Base-by-base conservation (phyloP, 2,888 invertebrate species). In the Autographa pulchrina region DNA sequence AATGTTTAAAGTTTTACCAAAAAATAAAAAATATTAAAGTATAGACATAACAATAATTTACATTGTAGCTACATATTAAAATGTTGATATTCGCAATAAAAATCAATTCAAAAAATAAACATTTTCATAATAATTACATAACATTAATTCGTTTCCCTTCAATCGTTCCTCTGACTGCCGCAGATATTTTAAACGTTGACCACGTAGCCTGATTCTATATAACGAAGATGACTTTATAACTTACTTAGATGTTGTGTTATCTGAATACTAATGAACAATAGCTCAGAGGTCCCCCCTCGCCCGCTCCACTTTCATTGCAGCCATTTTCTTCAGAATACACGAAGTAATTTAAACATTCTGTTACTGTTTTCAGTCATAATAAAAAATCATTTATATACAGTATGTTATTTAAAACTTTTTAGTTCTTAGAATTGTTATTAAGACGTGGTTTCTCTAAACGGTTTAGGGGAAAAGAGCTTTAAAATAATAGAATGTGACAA, bases 401-500 rank as follows among this genome's bases (percentile, higher is more conserved):
- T n/a, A n/a, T 48, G 68, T 71, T 60, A 52, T 54, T 52, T 20
- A 65, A 65, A 64, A 41, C 65, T 35, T 52, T 41, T 68, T 56
- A 75, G 72, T 78, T 76, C 63, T 80, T 67, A 68, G 65, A 68
- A 65, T 61, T 68, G 76, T 72, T 71, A 61, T 66, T 32, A 63
- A 58, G 70, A 52, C 65, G 66, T 59, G 72, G 65, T 80, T 78
- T 76, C 72, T 75, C 74, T 74, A 73, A 76, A 69, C 71, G 74
- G 75, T 76, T 81, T 65, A 67, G 72, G 71, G 82, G 77, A 80
- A 85, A 85, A 83, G 85, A 87, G 90, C 86, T 89, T 89, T 86
- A 90, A 89, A 90, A 90, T 90, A 89, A 90, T 90, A 88, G 88
- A 89, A 89, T 83, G 82, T 89, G 87, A 89, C 90, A 89, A 89